Evolutionary conservation across 2,113 vertebrate genomes (phyloP), one percentile per base, ranked within the genome.

Genomic region (Gila orcuttii): DNA sequence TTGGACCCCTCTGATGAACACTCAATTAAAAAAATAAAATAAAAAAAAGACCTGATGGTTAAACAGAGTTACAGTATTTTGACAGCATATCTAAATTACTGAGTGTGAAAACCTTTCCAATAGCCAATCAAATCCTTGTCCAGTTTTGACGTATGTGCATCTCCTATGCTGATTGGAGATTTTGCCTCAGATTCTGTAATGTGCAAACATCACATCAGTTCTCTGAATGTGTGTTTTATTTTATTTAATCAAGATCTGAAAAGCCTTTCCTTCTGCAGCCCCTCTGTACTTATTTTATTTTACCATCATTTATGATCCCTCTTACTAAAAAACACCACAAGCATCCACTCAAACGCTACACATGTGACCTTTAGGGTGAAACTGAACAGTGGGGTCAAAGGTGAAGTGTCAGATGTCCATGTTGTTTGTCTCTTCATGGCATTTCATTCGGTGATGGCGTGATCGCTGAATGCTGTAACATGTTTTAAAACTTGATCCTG

Each of bases 381-480:
- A 47, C 6, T 36, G 59, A 60, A 59, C 52, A 28, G 15, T 75
- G 19, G 33, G 57, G 28, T 60, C 19, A 60, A 28, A 77, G 28
- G 62, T 60, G 13, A 47, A 57, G 31, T 68, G 78, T 84, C 47
- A 59, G 15, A 21, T 75, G 71, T 85, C 42, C 7, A 28, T 71
- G 75, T 52, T 86, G 71, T 85, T 57, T 68, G 82, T 86, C 50
- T 25, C 15, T 3, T 86, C 86, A 82, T 82, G 23, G 21, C 86
- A 84, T 87, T 33, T 82, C 73, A 45, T 75, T 28, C 79, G 79
- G 77, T 17, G 73, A 25, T 28, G 17, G 19, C 69, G 69, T 83
- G 60, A 28, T 83, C 60, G n/a, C 42, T 78, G 62, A 64, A 83
- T 87, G 85, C 76, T 39, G 52, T 59, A 21, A 33, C 47, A 6